Percentiles rank a stretch among this genome's conserved stretches.
phyloP scores from a whole-genome alignment of 2,888 invertebrate genomes.

The Dorcus parallelipipedus region DNA sequence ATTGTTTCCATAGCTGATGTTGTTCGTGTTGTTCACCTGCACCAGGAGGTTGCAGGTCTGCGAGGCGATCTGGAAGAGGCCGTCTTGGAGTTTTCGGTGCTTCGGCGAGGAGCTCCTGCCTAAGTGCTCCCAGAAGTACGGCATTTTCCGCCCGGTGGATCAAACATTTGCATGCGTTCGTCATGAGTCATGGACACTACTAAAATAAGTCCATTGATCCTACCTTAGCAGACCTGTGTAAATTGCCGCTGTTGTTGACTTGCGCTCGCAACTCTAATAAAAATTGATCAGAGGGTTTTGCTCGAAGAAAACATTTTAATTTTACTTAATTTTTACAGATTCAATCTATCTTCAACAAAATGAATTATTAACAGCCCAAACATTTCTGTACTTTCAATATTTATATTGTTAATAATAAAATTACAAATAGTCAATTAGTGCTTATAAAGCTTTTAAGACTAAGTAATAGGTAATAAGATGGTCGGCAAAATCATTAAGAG shows the following conservation, averaged over 20 bases:
- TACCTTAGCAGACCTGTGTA: background rate
- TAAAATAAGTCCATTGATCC: conserved; percentile 3
- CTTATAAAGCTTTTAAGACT: too few species aligned
- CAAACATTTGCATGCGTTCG: background rate
- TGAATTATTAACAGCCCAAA: too few species aligned
- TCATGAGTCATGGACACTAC: background rate
- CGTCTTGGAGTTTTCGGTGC: conserved; percentile 68
- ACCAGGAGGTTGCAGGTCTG: conserved; percentile 75
- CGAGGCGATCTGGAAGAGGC: conserved; percentile 73
- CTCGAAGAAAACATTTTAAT: too few species aligned
- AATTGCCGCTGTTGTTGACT: background rate
- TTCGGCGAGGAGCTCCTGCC: conserved; percentile 46
- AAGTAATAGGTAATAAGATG: too few species aligned
- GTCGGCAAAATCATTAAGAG: too few species aligned
- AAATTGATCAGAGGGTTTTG: background rate
- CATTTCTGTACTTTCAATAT: too few species aligned
- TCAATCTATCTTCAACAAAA: too few species aligned
- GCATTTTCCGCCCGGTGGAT: conserved; percentile 45
- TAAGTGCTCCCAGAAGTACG: conserved; percentile 62
- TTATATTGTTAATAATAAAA: too few species aligned
- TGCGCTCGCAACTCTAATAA: background rate
- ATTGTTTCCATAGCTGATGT: conserved; percentile 66
- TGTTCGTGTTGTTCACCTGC: conserved; percentile 73
- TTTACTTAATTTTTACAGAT: too few species aligned
- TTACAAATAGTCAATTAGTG: too few species aligned